These are phyloP conservation scores for Hydra vulgaris DNA, from an alignment of 30 jellyfish, hydroid and myxozoan genomes.

Conservation along the genomic window DNA sequence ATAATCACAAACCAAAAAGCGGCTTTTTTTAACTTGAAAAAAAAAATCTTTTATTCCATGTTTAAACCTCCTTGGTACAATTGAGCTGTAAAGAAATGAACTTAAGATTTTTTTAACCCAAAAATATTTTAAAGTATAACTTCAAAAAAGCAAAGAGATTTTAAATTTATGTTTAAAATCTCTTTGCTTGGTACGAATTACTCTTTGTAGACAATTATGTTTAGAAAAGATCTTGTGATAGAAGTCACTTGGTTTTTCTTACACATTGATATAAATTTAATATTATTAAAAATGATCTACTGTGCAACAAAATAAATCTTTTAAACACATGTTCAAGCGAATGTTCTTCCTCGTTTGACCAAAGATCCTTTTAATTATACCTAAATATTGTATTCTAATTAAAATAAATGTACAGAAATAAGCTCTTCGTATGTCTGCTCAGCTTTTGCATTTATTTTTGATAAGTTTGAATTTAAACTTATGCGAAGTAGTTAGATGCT, in stretches of 20 bases:
- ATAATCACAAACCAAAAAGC: too few relatives aligned
- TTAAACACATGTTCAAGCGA: too few relatives aligned
- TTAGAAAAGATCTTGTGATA: neutral
- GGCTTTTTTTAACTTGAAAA: too few relatives aligned
- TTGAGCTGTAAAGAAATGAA: neutral
- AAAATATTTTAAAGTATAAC: neutral
- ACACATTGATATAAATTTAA: neutral
- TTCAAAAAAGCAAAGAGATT: neutral
- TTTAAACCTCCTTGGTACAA: too few relatives aligned
- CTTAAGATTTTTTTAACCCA: neutral
- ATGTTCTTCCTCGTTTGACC: neutral
- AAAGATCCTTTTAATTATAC: neutral
- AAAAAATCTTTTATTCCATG: too few relatives aligned
- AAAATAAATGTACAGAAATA: too few relatives aligned
- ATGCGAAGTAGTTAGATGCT: neutral
- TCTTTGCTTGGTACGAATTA: neutral
- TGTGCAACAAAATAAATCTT: neutral
- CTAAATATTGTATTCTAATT: too few relatives aligned
- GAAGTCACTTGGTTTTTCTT: neutral
- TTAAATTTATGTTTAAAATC: neutral
- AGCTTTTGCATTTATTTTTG: neutral
- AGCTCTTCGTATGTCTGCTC: neutral
- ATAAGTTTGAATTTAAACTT: neutral
- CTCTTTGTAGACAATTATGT: neutral
- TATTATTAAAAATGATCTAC: neutral